A percentile compares a stretch with the other conserved stretches of the same genome.
phyloP scores from a whole-genome alignment of 2,113 vertebrate species.

The Loxodonta africana region DNA sequence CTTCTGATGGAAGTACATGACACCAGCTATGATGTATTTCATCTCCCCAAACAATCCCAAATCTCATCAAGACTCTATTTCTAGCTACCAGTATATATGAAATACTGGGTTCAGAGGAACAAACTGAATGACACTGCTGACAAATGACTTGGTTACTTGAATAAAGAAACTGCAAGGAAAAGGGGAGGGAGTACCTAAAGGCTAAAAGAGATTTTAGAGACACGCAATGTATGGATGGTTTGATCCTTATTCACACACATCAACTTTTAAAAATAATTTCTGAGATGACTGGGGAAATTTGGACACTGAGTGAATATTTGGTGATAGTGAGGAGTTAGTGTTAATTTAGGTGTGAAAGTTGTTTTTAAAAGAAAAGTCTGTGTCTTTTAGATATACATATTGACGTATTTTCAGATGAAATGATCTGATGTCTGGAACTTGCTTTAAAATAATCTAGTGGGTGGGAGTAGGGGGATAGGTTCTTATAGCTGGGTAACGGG shows the following conservation, averaged over 20 bases:
- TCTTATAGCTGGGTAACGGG: not conserved
- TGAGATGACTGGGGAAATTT: not conserved
- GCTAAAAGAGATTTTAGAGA: not conserved
- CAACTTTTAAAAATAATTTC: not conserved
- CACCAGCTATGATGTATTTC: not conserved
- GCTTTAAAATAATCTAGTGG: not conserved
- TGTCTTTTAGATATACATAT: not conserved
- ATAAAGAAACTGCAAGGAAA: not conserved
- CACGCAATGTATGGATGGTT: not conserved
- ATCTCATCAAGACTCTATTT: not conserved
- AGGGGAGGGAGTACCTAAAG: not conserved
- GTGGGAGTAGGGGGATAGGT: not conserved
- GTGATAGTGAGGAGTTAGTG: not conserved
- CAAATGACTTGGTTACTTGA: not conserved
- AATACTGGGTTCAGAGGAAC: not conserved
- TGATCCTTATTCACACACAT: not conserved
- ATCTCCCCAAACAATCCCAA: not conserved
- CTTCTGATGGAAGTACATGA: not conserved
- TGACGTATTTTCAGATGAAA: not conserved
- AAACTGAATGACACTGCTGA: not conserved
- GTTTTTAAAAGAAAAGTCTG: not conserved
- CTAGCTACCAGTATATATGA: not conserved
- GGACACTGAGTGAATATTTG: not conserved
- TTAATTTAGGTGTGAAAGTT: not conserved
- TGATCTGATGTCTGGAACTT: not conserved